Evolutionary conservation across 2,888 invertebrate species (phyloP), one percentile per base, ranked within the genome.

Genomic region (Hypena proboscidalis): DNA sequence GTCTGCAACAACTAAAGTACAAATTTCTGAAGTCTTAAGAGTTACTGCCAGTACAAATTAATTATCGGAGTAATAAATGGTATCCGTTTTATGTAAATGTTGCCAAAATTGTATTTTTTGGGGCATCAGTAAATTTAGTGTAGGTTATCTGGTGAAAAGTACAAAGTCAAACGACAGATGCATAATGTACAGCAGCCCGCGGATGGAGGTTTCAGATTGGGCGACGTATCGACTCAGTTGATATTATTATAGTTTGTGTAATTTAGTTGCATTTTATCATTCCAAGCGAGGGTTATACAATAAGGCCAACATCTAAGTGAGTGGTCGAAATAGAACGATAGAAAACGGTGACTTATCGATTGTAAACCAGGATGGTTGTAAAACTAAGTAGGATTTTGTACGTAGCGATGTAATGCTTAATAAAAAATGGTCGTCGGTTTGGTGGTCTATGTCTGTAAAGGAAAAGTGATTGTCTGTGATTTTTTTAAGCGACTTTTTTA

Each of bases 401-500:
- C 85, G 88, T 90, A 90, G 89, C 74, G 69, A 82, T 77, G 77
- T 87, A 89, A 89, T 82, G 90, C 87, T 90, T 89, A 87, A 83
- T 83, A 81, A 80, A 74, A 80, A 80, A 74, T 73, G 86, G 82
- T 87, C 77, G 81, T 78, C 81, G 84, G 80, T 85, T 81, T 74
- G 88, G 83, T 89, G 89, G 89, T 90, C 85, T 83, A 83, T 90
- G 91, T 91, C 84, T 90, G 89, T 91, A 90, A 88, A 85, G 83
- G 83, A 80, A 82, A 87, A 87, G 89, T 90, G 90, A 90, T 91
- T 90, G 91, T 91, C 91, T 91, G 91, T 91, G 91, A 91, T 91
- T 91, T 90, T 90, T 91, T 91, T 91, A 91, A 90, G 91, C 91
- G 90, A 91, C 91, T 90, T 91, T 91, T 91, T 91, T 89, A 89